Evolutionary conservation across 2,888 invertebrate genomes (phyloP), one percentile per base, ranked within the genome.

Genomic region (Pandemis heparana): DNA sequence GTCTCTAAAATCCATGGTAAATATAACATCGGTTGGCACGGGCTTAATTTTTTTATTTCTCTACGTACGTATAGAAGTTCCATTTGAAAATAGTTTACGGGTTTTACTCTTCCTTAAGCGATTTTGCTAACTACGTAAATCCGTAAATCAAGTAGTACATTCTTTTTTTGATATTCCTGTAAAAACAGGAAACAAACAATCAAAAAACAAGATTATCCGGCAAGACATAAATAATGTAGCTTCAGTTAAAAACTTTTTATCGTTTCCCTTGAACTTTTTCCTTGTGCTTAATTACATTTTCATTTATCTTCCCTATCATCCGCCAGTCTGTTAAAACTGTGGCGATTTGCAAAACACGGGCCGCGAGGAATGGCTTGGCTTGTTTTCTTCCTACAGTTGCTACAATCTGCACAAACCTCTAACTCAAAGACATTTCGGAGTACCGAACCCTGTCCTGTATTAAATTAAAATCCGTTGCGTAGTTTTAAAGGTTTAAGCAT

Each of bases 281-380:
- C 87, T 88, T 85, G 82, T 88, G 88, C 89, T 90, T 92, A 92
- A 92, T 92, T 92, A 91, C 89, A 81, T 90, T 92, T 92, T 92
- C 90, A 92, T 92, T 92, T 91, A 90, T 90, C 90, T 92, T 89
- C 84, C 82, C 83, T 85, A 85, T 86, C 83, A 82, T 86, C 83
- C 83, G 81, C 81, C 83, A 80, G 79, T 75, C 82, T 78, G 78
- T 72, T 70, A 78, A 75, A 79, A 80, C 79, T 79, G 78, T 63
- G 75, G 75, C 77, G 77, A 79, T 78, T 77, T 76, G 76, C 75
- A 75, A 79, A 85, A 82, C 83, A 81, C 77, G 76, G 79, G 81
- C 79, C 81, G 83, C 79, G 78, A 82, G 23, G 46, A 63, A 63
- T 43, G 43, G 46, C 46, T 46, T 46, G 63, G 43, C 46, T 23